Base-by-base conservation (phyloP, 2,797 vertebrate genomes). In the Sternarchorhynchus goeldii region DNA sequence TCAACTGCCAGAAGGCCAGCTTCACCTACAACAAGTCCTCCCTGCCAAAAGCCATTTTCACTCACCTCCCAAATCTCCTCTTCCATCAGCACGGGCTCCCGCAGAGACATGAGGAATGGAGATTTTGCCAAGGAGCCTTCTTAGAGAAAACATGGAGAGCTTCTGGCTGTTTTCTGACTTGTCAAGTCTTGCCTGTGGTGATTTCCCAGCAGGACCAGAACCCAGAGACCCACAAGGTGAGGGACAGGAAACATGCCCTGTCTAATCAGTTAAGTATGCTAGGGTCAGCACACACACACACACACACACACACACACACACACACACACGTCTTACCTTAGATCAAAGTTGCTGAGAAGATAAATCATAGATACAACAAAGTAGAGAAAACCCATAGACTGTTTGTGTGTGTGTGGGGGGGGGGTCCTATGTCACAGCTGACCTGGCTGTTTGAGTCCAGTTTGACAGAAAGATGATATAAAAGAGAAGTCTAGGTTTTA, bases 181-280 rank as follows among this genome's bases (percentile, higher is more conserved):
- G 80, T 82, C 84, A 85, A 70, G 56, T 79, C 84, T 78, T 84
- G 84, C 76, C 83, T 73, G 41, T 77, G 72, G 75, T 60, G 80
- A 86, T 86, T 85, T 86, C 83, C 83, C 84, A 83, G 29, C 32
- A 84, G 84, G 20, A 81, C 41, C 18, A 34, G 29, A 32, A 74
- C 20, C 32, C 50, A 34, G 29, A 32, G 77, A 18, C 32, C 50
- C 73, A 73, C 76, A 55, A 81, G 72, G 64, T 69, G 59, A 73
- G 78, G 69, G 83, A 76, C 78, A 78, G 60, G 39, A 80, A 87
- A 73, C 82, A 82, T 79, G 73, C 77, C 73, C 75, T 10, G 62
- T 79, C 73, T 84, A 80, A 82, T 82, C 80, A 86, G 78, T 78
- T 79, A 84, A 82, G 60, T 74, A 84, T 53, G 60, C 68, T 70